These are phyloP conservation scores for Bombus impatiens DNA, from an alignment of 1,140 invertebrate genomes.

Conservation along the genomic window DNA sequence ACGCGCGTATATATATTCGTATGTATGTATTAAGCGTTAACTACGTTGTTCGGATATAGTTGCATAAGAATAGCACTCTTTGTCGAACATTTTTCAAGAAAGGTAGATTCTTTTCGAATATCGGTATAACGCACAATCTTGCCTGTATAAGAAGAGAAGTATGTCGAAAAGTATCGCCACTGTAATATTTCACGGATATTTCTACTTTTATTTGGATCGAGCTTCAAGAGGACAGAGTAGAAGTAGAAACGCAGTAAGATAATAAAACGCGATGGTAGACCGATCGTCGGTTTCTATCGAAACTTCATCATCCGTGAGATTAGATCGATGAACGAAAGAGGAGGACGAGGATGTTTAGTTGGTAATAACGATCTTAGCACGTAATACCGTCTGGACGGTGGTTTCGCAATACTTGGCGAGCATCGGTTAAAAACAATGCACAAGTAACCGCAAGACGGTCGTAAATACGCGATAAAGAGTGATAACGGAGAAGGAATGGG, in stretches of 20 bases:
- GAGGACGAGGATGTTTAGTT: background rate
- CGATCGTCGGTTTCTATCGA: background rate
- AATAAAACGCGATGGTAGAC: background rate
- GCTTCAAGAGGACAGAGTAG: background rate
- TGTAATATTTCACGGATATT: background rate
- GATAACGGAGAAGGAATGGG: slow-evolving; percentile 34
- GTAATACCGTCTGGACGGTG: background rate
- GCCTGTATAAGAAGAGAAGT: too few relatives aligned
- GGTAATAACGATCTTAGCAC: background rate
- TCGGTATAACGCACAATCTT: too few relatives aligned
- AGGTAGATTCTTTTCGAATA: too few relatives aligned
- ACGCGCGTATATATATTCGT: too few relatives aligned
- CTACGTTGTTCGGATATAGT: too few relatives aligned
- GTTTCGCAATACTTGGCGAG: background rate
- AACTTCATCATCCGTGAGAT: background rate
- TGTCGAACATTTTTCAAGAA: too few relatives aligned
- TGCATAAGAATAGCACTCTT: too few relatives aligned
- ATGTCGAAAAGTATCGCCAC: background rate
- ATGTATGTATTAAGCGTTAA: rapidly evolving
- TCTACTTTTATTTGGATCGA: rapidly evolving
- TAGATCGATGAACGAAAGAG: background rate
- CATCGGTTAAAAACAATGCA: slow-evolving; percentile 33
- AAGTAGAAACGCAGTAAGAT: background rate
- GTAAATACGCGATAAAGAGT: slow-evolving; percentile 25
- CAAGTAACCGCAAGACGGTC: background rate